Base-by-base conservation (phyloP, 2,797 vertebrate genomes). In the Pelochelys cantorii region DNA sequence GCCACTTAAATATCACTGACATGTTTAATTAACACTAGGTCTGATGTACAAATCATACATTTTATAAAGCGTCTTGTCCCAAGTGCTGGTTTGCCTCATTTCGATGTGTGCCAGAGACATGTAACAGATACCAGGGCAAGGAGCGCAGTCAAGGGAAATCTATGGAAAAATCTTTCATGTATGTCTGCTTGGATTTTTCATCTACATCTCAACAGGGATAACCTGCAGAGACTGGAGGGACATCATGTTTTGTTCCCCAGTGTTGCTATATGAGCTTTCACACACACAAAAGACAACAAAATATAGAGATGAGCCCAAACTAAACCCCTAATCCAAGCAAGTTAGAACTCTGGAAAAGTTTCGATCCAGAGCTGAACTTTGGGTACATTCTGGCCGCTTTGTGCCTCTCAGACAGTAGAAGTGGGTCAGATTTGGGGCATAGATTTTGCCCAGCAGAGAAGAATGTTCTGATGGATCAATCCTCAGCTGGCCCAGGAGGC, bases 1-100 rank as follows among this genome's bases (percentile, higher is more conserved):
- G 79, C 85, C 81, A 71, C 81, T 96, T 93, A 90, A 88, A 93
- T 93, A 95, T 94, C 94, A 95, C 79, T 92, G 84, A 95, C 85
- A 95, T 91, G 15, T 90, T 85, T 92, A 93, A 97, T 95, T 95
- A 95, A 93, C 90, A 95, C 81, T 84, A 92, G 96, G 90, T 97
- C 79, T 60, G 91, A 96, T 90, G 94, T 86, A 90, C 90, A 89
- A 90, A 85, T 77, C 78, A 22, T 81, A 90, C 77, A 93, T 94
- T 95, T 95, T 96, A 96, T 74, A 80, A 83, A 89, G 86, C 93
- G 85, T 93, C 85, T 92, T 53, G 71, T 96, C 97, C 96, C 95
- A 96, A 89, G 65, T 93, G 87, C 81, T 91, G 48, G 81, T 87
- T 60, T 60, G 57, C 89, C 94, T 87, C 23, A 71, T 81, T 90